Percentiles rank a stretch among this genome's conserved stretches.
phyloP scores from a whole-genome alignment of 2,797 vertebrate genomes.

The Cottoperca gobio region DNA sequence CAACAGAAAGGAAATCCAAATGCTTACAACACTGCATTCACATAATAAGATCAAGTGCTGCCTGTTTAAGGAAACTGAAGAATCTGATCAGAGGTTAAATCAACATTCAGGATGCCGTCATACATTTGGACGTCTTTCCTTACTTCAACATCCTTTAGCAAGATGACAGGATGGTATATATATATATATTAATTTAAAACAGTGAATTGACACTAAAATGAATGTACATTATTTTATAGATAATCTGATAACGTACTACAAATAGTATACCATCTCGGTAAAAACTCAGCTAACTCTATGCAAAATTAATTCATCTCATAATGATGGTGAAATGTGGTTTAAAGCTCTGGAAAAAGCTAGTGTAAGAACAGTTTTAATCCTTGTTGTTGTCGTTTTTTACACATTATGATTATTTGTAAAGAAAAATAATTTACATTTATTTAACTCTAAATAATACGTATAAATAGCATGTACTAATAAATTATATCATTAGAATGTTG shows the following conservation, averaged over 20 bases:
- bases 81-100: neutral
- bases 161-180: neutral
- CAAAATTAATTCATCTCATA: neutral
- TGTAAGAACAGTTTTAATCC: neutral
- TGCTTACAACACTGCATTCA: neutral
- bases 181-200: neutral
- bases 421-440: too few relatives aligned
- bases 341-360: neutral
- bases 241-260: neutral
- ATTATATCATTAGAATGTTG: too few relatives aligned
- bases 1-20: slow-evolving; percentile 2
- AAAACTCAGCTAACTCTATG: neutral
- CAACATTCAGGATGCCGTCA: neutral
- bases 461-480: too few relatives aligned
- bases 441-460: too few relatives aligned
- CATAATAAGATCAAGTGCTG: neutral
- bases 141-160: neutral
- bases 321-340: neutral
- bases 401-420: too few relatives aligned
- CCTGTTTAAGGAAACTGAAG: neutral
- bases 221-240: neutral
- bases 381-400: neutral
- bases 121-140: accelerated
- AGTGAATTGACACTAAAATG: neutral
- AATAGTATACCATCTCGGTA: neutral